Evolutionary conservation across 2,888 invertebrate genomes (phyloP).

Genomic region (Lasioglossum villosulum): DNA sequence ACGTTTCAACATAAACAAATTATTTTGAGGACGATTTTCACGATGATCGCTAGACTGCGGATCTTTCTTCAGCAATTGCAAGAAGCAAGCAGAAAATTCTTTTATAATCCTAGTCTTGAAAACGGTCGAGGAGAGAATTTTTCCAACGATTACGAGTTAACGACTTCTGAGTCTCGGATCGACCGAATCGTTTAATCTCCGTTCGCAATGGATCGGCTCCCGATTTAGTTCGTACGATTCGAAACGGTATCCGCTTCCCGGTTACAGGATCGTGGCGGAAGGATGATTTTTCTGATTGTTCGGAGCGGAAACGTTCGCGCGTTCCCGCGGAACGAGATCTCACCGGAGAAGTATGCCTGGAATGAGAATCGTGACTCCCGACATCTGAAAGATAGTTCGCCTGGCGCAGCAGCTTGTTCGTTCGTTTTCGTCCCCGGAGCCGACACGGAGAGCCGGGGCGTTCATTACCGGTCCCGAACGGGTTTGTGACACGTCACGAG

Average conservation of each 20-base stretch:
- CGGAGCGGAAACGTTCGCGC: conserved; percentile 14
- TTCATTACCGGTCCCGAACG: conserved; percentile 68
- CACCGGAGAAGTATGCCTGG: conserved; percentile 20
- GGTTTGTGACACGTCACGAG: conserved; percentile 70
- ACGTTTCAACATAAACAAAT: neutral
- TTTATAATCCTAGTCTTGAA: too few species aligned
- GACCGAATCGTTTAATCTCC: neutral
- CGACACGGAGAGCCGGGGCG: conserved; percentile 48
- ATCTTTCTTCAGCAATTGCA: too few species aligned
- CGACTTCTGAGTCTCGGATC: neutral
- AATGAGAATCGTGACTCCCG: conserved; percentile 56
- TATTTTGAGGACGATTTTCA: neutral
- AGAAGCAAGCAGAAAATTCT: too few species aligned
- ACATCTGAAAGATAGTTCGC: conserved; percentile 34
- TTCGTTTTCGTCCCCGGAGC: conserved; percentile 35
- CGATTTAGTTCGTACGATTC: neutral
- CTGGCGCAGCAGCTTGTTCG: conserved; percentile 15
- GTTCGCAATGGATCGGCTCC: neutral
- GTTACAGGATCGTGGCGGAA: neutral
- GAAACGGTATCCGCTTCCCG: neutral
- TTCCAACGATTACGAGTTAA: neutral
- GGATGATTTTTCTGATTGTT: neutral
- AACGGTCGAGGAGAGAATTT: neutral
- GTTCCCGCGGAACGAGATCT: conserved; percentile 14
- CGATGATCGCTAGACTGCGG: neutral